Evolutionary conservation across 2,797 vertebrate species (phyloP), one percentile per base, ranked within the genome.

Genomic region (Danio aesculapii): DNA sequence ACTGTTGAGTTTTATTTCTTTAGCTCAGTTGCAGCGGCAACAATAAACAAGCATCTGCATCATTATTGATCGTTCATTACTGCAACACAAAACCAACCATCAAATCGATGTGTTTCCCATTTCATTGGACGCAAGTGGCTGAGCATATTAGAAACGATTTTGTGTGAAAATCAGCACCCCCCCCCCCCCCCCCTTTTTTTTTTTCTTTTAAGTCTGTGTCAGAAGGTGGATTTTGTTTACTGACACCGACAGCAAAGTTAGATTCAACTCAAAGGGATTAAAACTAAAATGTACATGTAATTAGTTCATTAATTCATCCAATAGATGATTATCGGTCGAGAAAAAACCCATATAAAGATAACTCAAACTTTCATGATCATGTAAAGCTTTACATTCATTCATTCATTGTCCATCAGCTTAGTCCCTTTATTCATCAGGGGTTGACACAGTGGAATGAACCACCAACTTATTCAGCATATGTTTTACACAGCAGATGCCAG

Each of bases 31-130:
- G 81, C 62, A 57, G 30, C 57, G 57, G 13, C 17, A 21, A 44
- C 50, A 81, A 72, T 77, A 82, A 79, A 81, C 77, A 79, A 76
- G 70, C 67, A 49, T 68, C 80, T 85, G 75, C 86, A 82, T 69
- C 55, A 30, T 12, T 77, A 83, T 85, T 83, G 82, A 84, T 84
- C 82, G 70, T 53, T 62, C 44, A 49, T 79, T 75, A 63, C 75
- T 67, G 30, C 79, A 77, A 68, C 43, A 76, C 79, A 80, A 80
- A 85, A 77, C 71, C 77, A 61, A 83, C 75, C 68, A 78, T 71
- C 77, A 83, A n/a, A 77, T 85, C 72, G 58, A 83, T 83, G 73
- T 19, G 30, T 61, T 70, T 84, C 70, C 78, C 71, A 64, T 83
- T 85, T 81, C 81, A 50, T 73, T 72, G 50, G 70, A 74, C 5